phyloP scores from a whole-genome alignment of 2,113 vertebrate species.

The Alethe diademata region DNA sequence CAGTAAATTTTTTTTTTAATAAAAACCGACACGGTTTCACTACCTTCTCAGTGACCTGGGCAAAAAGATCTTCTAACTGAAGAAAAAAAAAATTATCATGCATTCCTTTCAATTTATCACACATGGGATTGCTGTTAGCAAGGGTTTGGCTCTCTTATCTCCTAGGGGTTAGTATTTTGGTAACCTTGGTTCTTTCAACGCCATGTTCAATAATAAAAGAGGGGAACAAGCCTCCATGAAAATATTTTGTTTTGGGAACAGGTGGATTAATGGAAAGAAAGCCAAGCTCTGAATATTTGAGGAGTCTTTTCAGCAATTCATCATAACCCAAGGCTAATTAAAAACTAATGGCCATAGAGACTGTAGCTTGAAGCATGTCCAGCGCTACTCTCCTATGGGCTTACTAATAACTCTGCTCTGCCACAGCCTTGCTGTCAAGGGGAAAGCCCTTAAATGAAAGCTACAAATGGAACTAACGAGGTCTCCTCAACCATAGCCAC shows the following conservation, averaged over 20 bases:
- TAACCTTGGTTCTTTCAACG: not conserved
- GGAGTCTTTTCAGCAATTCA: not conserved
- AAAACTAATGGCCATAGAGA: not conserved
- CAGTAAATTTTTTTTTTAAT: not conserved
- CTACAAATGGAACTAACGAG: not conserved
- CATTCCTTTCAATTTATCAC: not conserved
- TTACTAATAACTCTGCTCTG: not conserved
- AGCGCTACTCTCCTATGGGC: not conserved
- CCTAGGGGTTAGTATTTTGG: not conserved
- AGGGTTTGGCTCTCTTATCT: not conserved
- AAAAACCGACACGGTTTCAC: not conserved
- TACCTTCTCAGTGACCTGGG: not conserved
- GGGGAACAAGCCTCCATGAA: not conserved
- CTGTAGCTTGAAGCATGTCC: not conserved
- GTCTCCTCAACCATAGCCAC: not conserved
- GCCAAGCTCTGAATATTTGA: not conserved
- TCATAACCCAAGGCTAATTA: slow-evolving; percentile 21
- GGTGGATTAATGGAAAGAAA: not conserved
- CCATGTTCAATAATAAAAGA: not conserved
- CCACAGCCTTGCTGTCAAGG: not conserved
- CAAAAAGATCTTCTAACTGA: not conserved
- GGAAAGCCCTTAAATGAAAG: slow-evolving; percentile 9
- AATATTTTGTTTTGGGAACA: not conserved
- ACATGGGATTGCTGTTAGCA: not conserved
- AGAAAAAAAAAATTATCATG: not conserved